Percentiles rank a stretch among this genome's conserved stretches.
Evolutionary conservation across 2,113 vertebrate species (phyloP).

Genomic region (Columba livia): DNA sequence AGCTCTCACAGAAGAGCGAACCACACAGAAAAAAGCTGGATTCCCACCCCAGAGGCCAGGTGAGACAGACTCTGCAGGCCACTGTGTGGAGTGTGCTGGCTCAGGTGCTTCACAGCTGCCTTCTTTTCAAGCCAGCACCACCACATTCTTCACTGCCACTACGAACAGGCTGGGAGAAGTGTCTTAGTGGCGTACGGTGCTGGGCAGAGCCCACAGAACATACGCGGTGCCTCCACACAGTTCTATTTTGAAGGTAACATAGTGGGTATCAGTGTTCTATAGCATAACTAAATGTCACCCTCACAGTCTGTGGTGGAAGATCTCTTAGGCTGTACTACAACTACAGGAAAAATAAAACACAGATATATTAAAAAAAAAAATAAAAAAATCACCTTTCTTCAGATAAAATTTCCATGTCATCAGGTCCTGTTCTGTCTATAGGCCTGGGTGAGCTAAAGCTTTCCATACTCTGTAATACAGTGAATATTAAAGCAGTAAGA

Average conservation of each 20-base stretch:
- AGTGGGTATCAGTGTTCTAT: neutral
- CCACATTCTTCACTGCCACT: neutral
- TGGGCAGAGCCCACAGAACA: neutral
- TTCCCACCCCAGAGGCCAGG: neutral
- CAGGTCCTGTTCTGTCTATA: constrained; percentile 63
- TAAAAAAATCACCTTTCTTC: constrained; percentile 76
- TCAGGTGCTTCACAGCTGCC: neutral
- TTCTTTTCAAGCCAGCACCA: neutral
- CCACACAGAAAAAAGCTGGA: neutral
- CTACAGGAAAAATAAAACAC: neutral
- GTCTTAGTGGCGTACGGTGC: neutral
- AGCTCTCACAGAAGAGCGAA: neutral
- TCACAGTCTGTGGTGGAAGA: neutral
- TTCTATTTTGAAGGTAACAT: neutral
- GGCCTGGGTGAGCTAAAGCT: constrained; percentile 63
- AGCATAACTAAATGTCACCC: neutral
- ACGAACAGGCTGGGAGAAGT: neutral
- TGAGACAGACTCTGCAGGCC: neutral
- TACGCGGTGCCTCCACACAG: neutral
- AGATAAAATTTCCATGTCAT: constrained; percentile 73
- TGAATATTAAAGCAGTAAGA: constrained; percentile 37
- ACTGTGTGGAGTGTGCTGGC: neutral
- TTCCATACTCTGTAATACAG: constrained; percentile 78
- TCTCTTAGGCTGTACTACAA: neutral
- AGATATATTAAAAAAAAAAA: neutral